A percentile compares a stretch with the other conserved stretches of the same genome.
Conservation (phyloP, 1,140 invertebrate genomes). For the Heliconius melpomene region DNA sequence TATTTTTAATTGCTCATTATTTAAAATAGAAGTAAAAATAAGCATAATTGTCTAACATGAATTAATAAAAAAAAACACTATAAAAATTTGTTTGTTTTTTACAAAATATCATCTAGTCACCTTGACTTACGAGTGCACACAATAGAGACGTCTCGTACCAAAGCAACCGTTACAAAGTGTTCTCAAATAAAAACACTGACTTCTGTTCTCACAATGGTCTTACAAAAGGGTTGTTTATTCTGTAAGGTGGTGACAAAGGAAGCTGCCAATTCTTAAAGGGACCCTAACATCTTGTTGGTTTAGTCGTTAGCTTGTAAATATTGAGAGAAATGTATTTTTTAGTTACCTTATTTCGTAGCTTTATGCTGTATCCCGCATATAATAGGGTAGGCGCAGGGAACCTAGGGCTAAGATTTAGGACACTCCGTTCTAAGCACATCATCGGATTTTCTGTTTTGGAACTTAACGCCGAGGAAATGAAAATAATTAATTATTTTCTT, state of each 20-base stretch:
- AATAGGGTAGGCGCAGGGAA: no score
- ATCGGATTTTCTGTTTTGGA: no score
- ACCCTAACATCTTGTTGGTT: constrained; percentile 1
- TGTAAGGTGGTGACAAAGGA: neutral
- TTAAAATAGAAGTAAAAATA: no score
- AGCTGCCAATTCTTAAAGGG: neutral
- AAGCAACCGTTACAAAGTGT: neutral
- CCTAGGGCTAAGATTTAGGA: no score
- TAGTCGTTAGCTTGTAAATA: neutral
- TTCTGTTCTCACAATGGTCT: neutral
- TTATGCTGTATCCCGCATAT: neutral
- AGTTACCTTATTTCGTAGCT: neutral
- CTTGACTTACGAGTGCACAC: neutral
- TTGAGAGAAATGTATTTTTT: neutral
- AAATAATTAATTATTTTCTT: no score
- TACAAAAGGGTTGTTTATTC: constrained; percentile 1
- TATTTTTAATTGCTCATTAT: no score
- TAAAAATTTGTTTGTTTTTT: neutral
- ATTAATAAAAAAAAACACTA: neutral
- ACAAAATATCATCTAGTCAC: neutral
- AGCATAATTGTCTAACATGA: no score
- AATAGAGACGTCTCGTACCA: neutral
- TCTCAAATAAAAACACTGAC: neutral
- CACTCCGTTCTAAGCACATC: no score
- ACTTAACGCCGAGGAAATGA: no score